phyloP scores from a whole-genome alignment of 2,888 invertebrate species.

The Bursaphelenchus okinawaensis region DNA sequence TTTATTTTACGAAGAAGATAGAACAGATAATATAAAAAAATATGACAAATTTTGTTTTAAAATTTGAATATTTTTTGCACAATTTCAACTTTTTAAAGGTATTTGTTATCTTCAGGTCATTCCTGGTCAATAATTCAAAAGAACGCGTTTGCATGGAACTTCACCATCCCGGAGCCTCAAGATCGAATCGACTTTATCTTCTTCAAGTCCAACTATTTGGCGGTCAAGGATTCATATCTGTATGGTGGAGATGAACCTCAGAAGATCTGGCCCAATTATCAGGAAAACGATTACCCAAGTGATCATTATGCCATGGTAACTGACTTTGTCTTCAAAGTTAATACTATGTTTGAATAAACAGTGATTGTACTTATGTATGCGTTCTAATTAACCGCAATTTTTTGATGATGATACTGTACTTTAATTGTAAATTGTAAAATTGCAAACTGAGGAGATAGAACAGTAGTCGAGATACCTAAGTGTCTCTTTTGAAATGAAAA shows the following conservation, averaged over 20 bases:
- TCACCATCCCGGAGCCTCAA: conserved; percentile 37
- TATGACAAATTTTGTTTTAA: no score
- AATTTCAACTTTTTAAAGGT: conserved; percentile 36
- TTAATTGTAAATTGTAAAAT: no score
- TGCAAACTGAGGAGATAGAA: no score
- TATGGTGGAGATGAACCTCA: conserved; percentile 30
- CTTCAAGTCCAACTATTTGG: conserved; percentile 22
- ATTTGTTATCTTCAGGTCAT: conserved; percentile 34
- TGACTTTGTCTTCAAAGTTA: no score
- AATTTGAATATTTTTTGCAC: conserved; percentile 38
- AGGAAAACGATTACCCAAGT: conserved; percentile 47
- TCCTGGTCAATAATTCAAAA: conserved; percentile 40
- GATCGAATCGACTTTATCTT: conserved; percentile 48
- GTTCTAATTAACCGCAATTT: no score
- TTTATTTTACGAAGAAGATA: conserved; percentile 28
- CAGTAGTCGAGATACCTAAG: no score
- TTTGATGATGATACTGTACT: no score
- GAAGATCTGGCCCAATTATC: conserved; percentile 37
- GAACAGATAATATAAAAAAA: no score
- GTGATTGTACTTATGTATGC: no score
- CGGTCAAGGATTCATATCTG: conserved; percentile 15
- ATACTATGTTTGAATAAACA: no score
- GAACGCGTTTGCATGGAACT: conserved; percentile 36
- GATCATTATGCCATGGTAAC: conserved; percentile 50
- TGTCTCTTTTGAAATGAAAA: no score